These are phyloP conservation scores for Meganola albula DNA, from an alignment of 2,888 invertebrate species.

Conservation along the genomic window DNA sequence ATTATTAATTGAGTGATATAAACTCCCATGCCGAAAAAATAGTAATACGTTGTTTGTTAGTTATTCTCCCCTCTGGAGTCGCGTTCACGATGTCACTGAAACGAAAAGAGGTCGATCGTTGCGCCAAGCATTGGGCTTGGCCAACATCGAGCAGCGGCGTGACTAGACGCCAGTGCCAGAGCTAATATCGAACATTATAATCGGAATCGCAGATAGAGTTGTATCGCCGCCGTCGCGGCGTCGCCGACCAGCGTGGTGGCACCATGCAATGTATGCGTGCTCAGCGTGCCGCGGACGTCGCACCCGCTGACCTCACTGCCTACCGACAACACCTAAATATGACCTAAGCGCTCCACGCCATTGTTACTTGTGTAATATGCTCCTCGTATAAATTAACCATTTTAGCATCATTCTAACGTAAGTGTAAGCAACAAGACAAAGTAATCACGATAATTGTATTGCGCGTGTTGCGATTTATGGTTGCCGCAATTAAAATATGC, in stretches of 20 bases:
- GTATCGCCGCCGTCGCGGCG: constrained; percentile 28
- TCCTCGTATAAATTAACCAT: constrained; percentile 10
- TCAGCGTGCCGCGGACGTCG: constrained; percentile 15
- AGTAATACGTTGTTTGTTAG: too few species aligned
- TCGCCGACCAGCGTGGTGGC: constrained; percentile 56
- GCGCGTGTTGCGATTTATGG: too few species aligned
- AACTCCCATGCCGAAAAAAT: too few species aligned
- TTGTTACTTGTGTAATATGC: constrained; percentile 35
- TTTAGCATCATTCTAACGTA: too few species aligned
- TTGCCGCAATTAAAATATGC: too few species aligned
- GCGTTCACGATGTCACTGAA: constrained; percentile 58
- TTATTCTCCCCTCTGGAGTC: constrained; percentile 36
- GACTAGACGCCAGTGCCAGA: constrained; percentile 40
- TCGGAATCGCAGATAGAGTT: constrained; percentile 54
- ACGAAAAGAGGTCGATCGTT: constrained; percentile 69
- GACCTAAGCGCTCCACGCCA: constrained; percentile 44
- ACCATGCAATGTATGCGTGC: constrained; percentile 68
- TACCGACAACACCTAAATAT: constrained; percentile 53
- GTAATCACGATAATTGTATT: too few species aligned
- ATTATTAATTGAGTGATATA: too few species aligned
- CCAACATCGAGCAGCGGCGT: constrained; percentile 52
- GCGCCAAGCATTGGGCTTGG: constrained; percentile 50
- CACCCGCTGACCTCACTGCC: constrained; percentile 47
- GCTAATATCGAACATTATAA: constrained; percentile 53
- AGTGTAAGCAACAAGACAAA: too few species aligned